Percentiles rank a stretch among this genome's conserved stretches.
phyloP scores from a whole-genome alignment of 2,888 invertebrate species.

The Pristionchus mayeri region DNA sequence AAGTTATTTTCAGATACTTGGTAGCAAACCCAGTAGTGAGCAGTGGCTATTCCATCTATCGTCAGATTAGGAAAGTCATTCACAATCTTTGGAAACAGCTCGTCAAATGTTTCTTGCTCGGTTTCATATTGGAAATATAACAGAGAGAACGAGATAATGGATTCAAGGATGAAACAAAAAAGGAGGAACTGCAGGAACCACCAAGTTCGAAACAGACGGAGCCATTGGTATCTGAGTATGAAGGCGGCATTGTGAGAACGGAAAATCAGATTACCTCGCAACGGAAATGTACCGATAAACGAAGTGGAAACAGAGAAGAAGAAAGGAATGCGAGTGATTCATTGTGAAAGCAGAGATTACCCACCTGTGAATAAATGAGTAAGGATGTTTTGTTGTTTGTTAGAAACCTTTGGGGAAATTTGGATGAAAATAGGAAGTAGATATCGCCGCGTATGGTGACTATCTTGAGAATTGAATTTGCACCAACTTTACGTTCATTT shows the following conservation, averaged over 20 bases:
- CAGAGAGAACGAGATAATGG: background rate
- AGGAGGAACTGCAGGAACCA: background rate
- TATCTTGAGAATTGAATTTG: background rate
- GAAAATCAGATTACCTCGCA: background rate
- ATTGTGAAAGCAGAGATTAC: constrained; percentile 27
- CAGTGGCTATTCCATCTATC: background rate
- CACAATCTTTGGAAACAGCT: background rate
- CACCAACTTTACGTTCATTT: background rate
- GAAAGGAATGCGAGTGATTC: constrained; percentile 12
- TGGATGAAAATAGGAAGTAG: background rate
- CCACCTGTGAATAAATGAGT: background rate
- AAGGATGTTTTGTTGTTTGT: too few relatives aligned
- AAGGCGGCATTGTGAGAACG: too few relatives aligned
- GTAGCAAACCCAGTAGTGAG: background rate
- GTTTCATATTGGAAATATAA: constrained; percentile 2
- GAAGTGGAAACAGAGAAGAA: constrained; percentile 18
- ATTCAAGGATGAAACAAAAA: background rate
- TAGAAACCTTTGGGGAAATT: background rate
- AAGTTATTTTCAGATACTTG: background rate
- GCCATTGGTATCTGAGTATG: background rate
- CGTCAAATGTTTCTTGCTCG: background rate
- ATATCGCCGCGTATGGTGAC: background rate
- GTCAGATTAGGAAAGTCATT: background rate
- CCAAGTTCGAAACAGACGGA: background rate
- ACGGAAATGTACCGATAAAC: background rate